phyloP scores from a whole-genome alignment of 1,140 invertebrate species.

The Drosophila parvula region DNA sequence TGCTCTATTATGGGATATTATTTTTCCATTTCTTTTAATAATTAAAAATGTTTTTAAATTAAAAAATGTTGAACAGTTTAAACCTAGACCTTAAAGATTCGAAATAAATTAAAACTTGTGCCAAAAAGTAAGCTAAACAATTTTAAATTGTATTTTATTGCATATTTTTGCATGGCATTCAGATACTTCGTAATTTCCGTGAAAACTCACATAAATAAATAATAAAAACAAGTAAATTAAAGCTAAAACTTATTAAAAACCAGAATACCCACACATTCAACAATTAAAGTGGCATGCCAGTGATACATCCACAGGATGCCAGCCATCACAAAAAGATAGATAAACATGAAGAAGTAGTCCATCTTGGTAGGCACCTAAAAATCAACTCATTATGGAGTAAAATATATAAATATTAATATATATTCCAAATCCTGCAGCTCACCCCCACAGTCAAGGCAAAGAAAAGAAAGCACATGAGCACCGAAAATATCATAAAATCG shows the following conservation, averaged over 20 bases:
- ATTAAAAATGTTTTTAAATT: too few relatives aligned
- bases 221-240: not conserved
- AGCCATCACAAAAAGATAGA: conserved; percentile 75
- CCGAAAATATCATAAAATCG: conserved; percentile 74
- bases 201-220: not conserved
- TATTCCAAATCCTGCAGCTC: conserved; percentile 7
- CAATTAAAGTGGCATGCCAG: conserved; percentile 71
- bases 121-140: not conserved
- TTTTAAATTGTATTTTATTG: not conserved
- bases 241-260: not conserved
- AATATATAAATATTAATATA: not conserved
- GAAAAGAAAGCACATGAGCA: conserved; percentile 75
- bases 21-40: too few relatives aligned
- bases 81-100: not conserved
- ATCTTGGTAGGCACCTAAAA: conserved; percentile 65
- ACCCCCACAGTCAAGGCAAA: conserved; percentile 64
- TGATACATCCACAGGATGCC: conserved; percentile 72
- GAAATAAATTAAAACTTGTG: not conserved
- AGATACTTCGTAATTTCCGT: not conserved
- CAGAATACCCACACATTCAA: conserved; percentile 20
- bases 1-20: too few relatives aligned
- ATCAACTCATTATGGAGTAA: not conserved
- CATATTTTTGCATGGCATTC: not conserved
- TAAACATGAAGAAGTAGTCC: conserved; percentile 69
- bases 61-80: too few relatives aligned